Conservation (phyloP, 2,797 vertebrate species). For the Peromyscus nudipes region DNA sequence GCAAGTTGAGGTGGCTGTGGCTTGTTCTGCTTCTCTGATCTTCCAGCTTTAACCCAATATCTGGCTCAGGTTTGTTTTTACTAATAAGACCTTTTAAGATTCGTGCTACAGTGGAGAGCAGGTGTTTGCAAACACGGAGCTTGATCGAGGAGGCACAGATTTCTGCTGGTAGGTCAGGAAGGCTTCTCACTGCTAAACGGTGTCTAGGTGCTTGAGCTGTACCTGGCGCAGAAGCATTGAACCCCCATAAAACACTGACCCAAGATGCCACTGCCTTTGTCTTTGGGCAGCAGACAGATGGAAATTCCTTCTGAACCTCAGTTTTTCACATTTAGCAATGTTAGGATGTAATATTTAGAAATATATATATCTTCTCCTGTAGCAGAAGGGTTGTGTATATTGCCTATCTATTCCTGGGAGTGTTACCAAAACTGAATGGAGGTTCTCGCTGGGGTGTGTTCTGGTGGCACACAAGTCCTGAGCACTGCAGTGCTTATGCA, state of each 20-base stretch:
- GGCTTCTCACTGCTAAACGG: not conserved
- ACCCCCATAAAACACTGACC: slow-evolving; percentile 74
- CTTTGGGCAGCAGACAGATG: slow-evolving; percentile 72
- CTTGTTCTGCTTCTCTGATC: too few relatives aligned
- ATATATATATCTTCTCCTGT: slow-evolving; percentile 45
- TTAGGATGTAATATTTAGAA: slow-evolving; percentile 80
- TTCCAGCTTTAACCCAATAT: too few relatives aligned
- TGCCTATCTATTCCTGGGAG: not conserved
- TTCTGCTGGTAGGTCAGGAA: not conserved
- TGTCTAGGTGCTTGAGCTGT: slow-evolving; percentile 12
- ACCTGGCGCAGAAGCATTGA: slow-evolving; percentile 39
- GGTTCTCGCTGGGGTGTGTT: not conserved
- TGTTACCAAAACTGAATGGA: slow-evolving; percentile 1
- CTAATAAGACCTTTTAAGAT: too few relatives aligned
- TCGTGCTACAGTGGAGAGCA: not conserved
- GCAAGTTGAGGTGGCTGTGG: too few relatives aligned
- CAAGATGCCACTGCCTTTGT: not conserved
- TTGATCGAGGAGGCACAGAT: not conserved
- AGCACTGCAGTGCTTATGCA: not conserved
- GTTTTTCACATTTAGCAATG: slow-evolving; percentile 75
- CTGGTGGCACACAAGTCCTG: not conserved
- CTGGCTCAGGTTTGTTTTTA: too few relatives aligned
- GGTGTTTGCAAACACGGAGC: not conserved
- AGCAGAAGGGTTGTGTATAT: slow-evolving; percentile 45
- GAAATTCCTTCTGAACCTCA: slow-evolving; percentile 69